A percentile compares a stretch with the other conserved stretches of the same genome.
These are phyloP conservation scores for Apodemia mormo DNA, from an alignment of 2,888 invertebrate species.

Conservation along the genomic window DNA sequence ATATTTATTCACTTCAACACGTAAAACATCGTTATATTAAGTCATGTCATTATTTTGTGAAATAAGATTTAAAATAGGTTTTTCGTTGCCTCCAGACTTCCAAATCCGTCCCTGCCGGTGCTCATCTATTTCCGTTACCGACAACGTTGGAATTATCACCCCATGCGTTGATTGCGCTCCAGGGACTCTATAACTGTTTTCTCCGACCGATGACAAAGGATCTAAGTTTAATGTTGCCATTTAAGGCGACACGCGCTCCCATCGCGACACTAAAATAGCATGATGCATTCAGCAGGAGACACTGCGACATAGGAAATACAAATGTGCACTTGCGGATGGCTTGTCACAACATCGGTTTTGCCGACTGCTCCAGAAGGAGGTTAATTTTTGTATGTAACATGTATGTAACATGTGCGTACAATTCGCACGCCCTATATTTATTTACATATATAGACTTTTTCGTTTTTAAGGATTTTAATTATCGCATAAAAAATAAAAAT, in stretches of 20 bases:
- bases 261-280: constrained; percentile 30
- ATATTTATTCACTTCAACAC: no score
- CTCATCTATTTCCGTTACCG: no score
- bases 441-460: no score
- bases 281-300: constrained; percentile 25
- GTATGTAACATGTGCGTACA: no score
- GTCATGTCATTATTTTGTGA: no score
- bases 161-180: constrained; percentile 26
- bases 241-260: constrained; percentile 29
- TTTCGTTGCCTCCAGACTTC: no score
- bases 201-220: constrained; percentile 30
- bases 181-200: constrained; percentile 29
- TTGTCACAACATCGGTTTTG: neutral
- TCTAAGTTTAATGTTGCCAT: constrained; percentile 32
- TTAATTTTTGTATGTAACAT: neutral
- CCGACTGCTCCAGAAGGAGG: neutral
- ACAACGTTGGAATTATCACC: constrained; percentile 17
- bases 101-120: no score
- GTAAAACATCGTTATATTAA: no score
- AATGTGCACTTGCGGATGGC: neutral
- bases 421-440: no score
- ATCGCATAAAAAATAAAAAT: no score
- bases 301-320: neutral
- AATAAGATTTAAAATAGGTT: no score
- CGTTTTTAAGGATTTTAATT: no score